Percentiles rank a stretch among this genome's conserved stretches.
phyloP scores from a whole-genome alignment of 2,113 vertebrate genomes.

The Poeciliopsis retropinna region DNA sequence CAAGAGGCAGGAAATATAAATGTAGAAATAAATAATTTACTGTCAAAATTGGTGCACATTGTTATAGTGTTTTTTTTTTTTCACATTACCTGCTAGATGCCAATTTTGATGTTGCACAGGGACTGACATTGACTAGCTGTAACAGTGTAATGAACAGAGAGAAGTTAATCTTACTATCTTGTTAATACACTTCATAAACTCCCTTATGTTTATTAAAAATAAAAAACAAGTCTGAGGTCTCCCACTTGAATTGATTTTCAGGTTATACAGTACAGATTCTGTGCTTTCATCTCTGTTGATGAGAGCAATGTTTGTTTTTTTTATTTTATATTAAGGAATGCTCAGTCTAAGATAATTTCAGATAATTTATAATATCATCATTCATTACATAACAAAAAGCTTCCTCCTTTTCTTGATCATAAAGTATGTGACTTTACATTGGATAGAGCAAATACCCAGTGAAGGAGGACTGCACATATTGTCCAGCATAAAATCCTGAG shows the following conservation, averaged over 20 bases:
- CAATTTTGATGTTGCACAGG: slow-evolving; percentile 49
- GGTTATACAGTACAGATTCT: slow-evolving; percentile 23
- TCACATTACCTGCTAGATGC: slow-evolving; percentile 62
- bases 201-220: background rate
- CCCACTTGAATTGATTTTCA: slow-evolving; percentile 9
- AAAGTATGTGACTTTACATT: slow-evolving; percentile 82
- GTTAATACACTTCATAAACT: slow-evolving; percentile 20
- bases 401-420: slow-evolving; percentile 6
- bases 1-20: slow-evolving; percentile 4
- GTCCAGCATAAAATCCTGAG: slow-evolving; percentile 94
- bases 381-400: slow-evolving; percentile 29
- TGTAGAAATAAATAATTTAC: slow-evolving; percentile 15
- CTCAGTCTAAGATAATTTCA: slow-evolving; percentile 23
- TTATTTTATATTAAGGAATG: slow-evolving; percentile 23
- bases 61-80: slow-evolving; percentile 23
- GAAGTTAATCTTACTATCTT: slow-evolving; percentile 6
- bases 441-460: slow-evolving; percentile 99
- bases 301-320: slow-evolving; percentile 13
- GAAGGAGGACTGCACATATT: slow-evolving; percentile 97
- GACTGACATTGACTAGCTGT: slow-evolving; percentile 19
- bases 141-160: slow-evolving; percentile 11
- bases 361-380: slow-evolving; percentile 15
- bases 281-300: slow-evolving; percentile 14
- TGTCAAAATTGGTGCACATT: background rate
- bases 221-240: slow-evolving; percentile 19